Base-by-base conservation (phyloP, 2,797 vertebrate species). In the Oreortyx pictus region DNA sequence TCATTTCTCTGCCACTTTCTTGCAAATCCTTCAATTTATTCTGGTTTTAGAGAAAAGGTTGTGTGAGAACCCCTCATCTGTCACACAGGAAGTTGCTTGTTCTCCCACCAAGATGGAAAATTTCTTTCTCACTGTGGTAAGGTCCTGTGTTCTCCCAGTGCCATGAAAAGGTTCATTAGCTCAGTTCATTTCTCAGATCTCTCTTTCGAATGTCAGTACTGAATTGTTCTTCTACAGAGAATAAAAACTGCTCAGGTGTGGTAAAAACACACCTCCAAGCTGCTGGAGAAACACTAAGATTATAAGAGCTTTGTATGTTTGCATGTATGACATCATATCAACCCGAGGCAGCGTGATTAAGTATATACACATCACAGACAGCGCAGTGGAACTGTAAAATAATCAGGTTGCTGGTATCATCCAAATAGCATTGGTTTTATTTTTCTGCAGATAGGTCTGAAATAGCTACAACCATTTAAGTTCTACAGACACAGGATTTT, bases 161-260 rank as follows among this genome's bases (percentile, higher is more conserved):
- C 14, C 23, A 4, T 78, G 50, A 44, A 73, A 77, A 83, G 35
- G 41, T 83, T 56, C 82, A 6, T 81, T 83, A 49, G 37, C 77
- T 78, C 57, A 54, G 29, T 80, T 95, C 4, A 56, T 88, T 76
- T 79, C 60, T 90, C 44, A 90, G 44, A 74, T 29, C 66, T 85
- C 0, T 24, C 39, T 88, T 91, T 66, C 66, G 81, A 47, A 62
- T 75, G 41, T 56, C 23, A 39, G 11, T 89, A 86, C 49, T 86
- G 41, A 92, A 57, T 37, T 67, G 24, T 59, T 91, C 33, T 61
- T 95, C 52, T 89, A 37, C 66, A 5, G 14, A 83, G 94, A 89
- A 80, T 44, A 52, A 74, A 89, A 94, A 31, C 35, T 78, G 47
- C 50, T 89, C 41, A 76, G 39, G 73, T 68, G n/a, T 54, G 35